phyloP scores from a whole-genome alignment of 2,797 vertebrate genomes.

The Silurus lanzhouensis region DNA sequence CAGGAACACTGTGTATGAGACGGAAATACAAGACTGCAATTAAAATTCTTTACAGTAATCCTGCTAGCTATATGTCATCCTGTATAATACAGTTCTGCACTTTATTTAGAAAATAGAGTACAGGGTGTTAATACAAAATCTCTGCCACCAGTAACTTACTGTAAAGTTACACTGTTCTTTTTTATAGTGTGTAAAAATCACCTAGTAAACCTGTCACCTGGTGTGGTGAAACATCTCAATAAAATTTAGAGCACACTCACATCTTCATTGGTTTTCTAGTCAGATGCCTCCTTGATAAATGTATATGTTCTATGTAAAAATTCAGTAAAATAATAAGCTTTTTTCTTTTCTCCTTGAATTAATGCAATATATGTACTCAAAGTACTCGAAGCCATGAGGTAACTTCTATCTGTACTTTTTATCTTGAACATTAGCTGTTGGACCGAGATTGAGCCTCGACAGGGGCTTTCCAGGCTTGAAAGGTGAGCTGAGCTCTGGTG shows the following conservation, averaged over 20 bases:
- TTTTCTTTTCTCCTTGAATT: no score
- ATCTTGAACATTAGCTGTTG: conserved; percentile 24
- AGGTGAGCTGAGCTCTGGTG: conserved; percentile 34
- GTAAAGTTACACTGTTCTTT: background rate
- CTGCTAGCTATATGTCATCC: background rate
- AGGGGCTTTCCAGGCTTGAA: conserved; percentile 50
- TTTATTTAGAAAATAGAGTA: background rate
- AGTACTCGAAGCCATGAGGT: conserved; percentile 9
- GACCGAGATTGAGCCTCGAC: conserved; percentile 18
- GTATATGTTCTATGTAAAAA: background rate
- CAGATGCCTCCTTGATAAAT: background rate
- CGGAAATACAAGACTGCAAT: background rate
- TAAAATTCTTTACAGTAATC: background rate
- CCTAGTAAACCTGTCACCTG: conserved; percentile 13
- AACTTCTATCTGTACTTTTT: conserved; percentile 39
- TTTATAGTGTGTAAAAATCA: conserved; percentile 11
- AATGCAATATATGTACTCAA: background rate
- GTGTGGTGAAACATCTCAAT: conserved; percentile 15
- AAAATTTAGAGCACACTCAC: background rate
- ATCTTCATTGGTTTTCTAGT: background rate
- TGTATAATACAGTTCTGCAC: background rate
- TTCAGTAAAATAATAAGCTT: background rate
- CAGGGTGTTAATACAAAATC: background rate
- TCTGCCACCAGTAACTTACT: background rate
- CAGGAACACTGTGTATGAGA: background rate